Base-by-base conservation (phyloP, 2,888 invertebrate species). In the Amiota mariae region DNA sequence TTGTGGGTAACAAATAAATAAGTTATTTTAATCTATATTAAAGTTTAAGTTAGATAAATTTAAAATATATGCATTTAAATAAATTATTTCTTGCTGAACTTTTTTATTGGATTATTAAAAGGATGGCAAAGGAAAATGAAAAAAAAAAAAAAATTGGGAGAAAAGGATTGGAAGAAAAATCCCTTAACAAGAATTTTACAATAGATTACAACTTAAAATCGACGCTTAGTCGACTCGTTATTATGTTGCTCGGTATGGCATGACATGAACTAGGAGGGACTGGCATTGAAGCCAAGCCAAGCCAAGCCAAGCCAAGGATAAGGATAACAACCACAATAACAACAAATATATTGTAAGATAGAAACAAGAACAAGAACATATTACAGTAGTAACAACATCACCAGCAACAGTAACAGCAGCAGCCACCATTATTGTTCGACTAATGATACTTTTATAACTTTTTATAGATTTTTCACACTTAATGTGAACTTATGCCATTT, bases 371-470 rank as follows among this genome's bases (percentile, higher is more conserved):
- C 1, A 51, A 51, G 4, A 54, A 54, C 12, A 4, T 54, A 54
- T 4, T 54, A n/a, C 54, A n/a, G 54, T 12, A 36, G 59, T 24
- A 20, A 8, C 59, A 59, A 11, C 18, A 3, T 6, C 54, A 47
- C 11, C 36, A 24, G 48, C 18, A 24, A 20, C 56, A 10, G 70
- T 46, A 18, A 13, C n/a, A 11, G 54, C 24, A 47, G n/a, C 70
- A 48, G 57, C 46, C 15, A 56, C 67, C 73, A 71, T 73, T 73
- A 77, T 79, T 79, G 79, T 78, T 76, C 77, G 76, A 81, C 84
- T 84, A 84, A 84, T 85, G 86, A 86, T 85, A 84, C 84, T 85
- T 84, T 85, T 84, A 86, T 83, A 84, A 85, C 83, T 82, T 84
- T 84, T 83, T 82, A 84, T 84, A 84, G 86, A 86, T 86, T 84